Percentiles rank a stretch among this genome's conserved stretches.
Conservation (phyloP, 2,797 vertebrate species). For the Iguana delicatissima region DNA sequence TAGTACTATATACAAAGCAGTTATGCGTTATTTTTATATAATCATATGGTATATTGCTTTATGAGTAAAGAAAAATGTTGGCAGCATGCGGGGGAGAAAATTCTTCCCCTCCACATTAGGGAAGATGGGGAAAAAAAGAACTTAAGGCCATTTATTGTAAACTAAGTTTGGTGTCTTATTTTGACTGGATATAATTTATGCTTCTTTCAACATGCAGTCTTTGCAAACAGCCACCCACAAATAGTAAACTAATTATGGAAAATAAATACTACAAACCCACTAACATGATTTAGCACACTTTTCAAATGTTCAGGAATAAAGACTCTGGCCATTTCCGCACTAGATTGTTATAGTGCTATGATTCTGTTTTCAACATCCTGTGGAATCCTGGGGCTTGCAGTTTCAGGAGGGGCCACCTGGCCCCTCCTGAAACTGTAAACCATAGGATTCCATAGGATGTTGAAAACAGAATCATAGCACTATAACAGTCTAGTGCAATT, state of each 20-base stretch:
- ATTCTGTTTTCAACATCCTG: too few species aligned
- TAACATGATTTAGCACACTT: neutral
- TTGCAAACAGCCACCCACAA: slow-evolving; percentile 28
- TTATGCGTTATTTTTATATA: slow-evolving; percentile 2
- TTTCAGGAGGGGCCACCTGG: too few species aligned
- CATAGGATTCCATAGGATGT: too few species aligned
- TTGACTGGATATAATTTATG: slow-evolving; percentile 55
- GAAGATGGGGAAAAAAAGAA: neutral
- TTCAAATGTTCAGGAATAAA: neutral
- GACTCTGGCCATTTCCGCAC: too few species aligned
- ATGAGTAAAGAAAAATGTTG: slow-evolving; percentile 18
- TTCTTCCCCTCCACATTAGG: slow-evolving; percentile 5
- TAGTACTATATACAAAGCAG: neutral
- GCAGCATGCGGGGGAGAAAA: neutral
- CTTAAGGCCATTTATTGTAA: slow-evolving; percentile 37
- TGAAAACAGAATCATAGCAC: too few species aligned
- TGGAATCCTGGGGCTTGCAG: too few species aligned
- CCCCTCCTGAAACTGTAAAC: too few species aligned
- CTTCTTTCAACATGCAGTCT: neutral
- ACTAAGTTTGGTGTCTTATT: slow-evolving; percentile 31
- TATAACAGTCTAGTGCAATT: too few species aligned
- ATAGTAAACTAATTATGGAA: slow-evolving; percentile 43
- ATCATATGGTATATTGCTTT: slow-evolving; percentile 34
- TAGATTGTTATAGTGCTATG: too few species aligned
- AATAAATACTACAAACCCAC: too few species aligned